Evolutionary conservation across 2,797 vertebrate species (phyloP), one percentile per base, ranked within the genome.

Genomic region (Sebastes hubbsi): DNA sequence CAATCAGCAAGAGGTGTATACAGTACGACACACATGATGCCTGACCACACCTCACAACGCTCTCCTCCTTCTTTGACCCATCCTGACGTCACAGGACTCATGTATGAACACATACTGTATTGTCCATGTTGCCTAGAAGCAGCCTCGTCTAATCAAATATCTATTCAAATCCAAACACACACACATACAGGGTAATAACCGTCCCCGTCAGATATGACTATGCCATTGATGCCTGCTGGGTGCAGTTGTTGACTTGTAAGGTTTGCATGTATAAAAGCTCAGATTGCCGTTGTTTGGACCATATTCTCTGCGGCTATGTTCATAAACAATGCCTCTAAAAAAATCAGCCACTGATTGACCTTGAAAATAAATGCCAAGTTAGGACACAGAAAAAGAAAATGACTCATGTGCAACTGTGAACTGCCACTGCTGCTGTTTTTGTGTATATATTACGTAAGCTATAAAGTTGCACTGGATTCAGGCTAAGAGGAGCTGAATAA

Each of bases 171-270:
- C 8, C 8, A 62, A 14, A 72, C 60, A 59, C 63, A 22, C 36
- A 34, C 62, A 76, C 11, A 81, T 63, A 71, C 54, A 68, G 63
- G 13, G 18, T 62, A 60, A 66, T 71, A 29, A 71, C 67, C 3
- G 13, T 42, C 72, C 69, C 63, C 76, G 61, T 85, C 77, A 86
- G 56, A 83, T 72, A 58, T 72, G 78, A 80, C 68, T 62, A 52
- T 52, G 62, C 25, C 52, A 68, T 32, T 62, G 72, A 68, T 70
- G 46, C 75, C 85, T 79, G 81, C 72, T 71, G 72, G 81, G 42
- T 49, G 78, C 38, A 73, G 76, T 24, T 89, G 72, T n/a, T 82
- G 65, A 58, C 75, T 42, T 78, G 38, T 72, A 74, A 80, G 14
- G 67, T 59, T 72, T 72, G 60, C 14, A 3, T 87, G 60, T 56